Base-by-base conservation (phyloP, 1,140 invertebrate species). In the Monomorium pharaonis region DNA sequence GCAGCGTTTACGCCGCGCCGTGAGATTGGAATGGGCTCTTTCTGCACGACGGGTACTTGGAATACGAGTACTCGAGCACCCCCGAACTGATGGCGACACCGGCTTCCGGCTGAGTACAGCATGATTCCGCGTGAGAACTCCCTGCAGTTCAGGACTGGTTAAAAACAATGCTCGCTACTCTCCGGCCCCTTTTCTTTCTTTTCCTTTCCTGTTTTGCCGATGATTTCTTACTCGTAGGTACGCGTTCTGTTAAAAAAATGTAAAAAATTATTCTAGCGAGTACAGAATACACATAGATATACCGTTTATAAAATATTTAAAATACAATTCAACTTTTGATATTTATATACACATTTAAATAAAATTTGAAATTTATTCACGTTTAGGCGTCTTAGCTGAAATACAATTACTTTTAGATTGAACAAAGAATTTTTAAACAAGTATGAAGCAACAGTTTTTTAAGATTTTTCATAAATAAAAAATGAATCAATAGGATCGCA, bases 1-100 rank as follows among this genome's bases (percentile, higher is more conserved):
- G 94, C 93, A 90, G 90, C 86, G 94, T 92, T 92, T 92, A 88
- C 89, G 94, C 94, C 94, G 94, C 89, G 94, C 94, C 94, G 94
- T 94, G 94, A 92, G 94, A 94, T 94, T 94, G 90, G 74, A 78
- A 90, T 78, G 77, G 84, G 89, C 65, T 87, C 75, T 89, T 69
- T 62, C 27, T 49, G 67, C 70, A 44, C 85, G 30, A 89, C 91
- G 90, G 89, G 88, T 83, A 84, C 88, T 76, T 86, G 88, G 85
- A 83, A 88, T 84, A 87, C 47, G 76, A 70, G 81, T 72, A 89
- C 89, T 92, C 90, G 92, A 92, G 92, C 90, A 51, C 85, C 51
- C 67, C 85, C 76, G 77, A 65, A 85, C 84, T 72, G 85, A 87
- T 67, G 76, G 60, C 86, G 77, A 70, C 69, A 84, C 63, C 89